Base-by-base conservation (phyloP, 2,888 invertebrate genomes). In the Prosopocoilus inquinatus region DNA sequence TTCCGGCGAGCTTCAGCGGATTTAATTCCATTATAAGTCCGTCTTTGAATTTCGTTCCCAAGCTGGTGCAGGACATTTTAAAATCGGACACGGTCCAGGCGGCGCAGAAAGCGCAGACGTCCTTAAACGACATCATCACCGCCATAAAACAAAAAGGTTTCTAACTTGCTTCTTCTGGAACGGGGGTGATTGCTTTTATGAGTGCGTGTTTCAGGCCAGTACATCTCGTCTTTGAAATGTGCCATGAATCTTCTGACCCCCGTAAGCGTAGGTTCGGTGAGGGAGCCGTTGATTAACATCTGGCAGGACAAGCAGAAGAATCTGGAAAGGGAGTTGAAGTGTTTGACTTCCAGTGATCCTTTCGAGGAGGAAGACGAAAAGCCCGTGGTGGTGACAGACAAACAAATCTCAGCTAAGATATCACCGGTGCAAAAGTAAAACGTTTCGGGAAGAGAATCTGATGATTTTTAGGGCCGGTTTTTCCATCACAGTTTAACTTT, bases 81-180 rank as follows among this genome's bases (percentile, higher is more conserved):
- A 11, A 41, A 7, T 41, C 41, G 1, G 16, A 15, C 9, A 41
- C 15, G 9, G 16, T 41, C 1, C 12, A 41, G 7, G 41, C 13
- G 1, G 41, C 41, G 3, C 13, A 41, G 15, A 41, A 41, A 15
- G 13, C 41, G 15, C 41, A 41, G 12, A 9, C 13, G 8, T 16
- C 13, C 5, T 9, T 41, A 2, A 41, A 15, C 9, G 41, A 41
- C 15, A 16, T 41, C 12, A 41, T 41, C 8, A 41, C 9, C 5
- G 41, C 41, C 9, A 41, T 41, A 9, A 41, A 41, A 41, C 41
- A 41, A n/a, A 41, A 41, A 11, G 41, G 41, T 41, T 41, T 11
- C 15, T 13, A 1, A 9, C 7, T 38, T 1, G 12, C 9, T 12
- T 12, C 9, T 12, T 12, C 3, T 38, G 3, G 11, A 4, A 12